Conservation (phyloP, 2,888 invertebrate genomes). For the Trichogramma evanescens region DNA sequence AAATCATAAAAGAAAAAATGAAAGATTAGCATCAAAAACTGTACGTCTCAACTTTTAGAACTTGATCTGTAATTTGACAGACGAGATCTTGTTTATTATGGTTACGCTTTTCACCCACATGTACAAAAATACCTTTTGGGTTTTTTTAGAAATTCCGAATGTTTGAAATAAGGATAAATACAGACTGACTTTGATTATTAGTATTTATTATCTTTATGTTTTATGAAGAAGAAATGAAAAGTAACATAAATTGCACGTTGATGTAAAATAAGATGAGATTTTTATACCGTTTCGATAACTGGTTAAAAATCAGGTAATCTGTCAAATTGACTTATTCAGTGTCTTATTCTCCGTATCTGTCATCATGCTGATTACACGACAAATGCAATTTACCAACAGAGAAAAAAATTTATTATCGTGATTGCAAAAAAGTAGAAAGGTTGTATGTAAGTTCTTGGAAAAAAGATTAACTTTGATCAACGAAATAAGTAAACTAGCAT, state of each 20-base stretch:
- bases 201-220: conserved; percentile 18
- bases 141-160: conserved; percentile 14
- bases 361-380: neutral
- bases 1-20: neutral
- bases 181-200: conserved; percentile 21
- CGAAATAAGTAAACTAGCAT: conserved; percentile 3
- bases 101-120: neutral
- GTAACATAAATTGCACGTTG: conserved; percentile 1
- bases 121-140: conserved; percentile 9
- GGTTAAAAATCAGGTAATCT: neutral
- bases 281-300: conserved; percentile 15
- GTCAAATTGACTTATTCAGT: conserved; percentile 5
- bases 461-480: conserved; percentile 9
- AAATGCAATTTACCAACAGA: neutral
- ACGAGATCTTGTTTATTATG: neutral
- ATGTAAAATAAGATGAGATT: conserved; percentile 1
- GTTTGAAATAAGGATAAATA: conserved; percentile 10
- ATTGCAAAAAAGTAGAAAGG: neutral
- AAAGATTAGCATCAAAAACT: neutral
- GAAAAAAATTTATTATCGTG: neutral
- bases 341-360: conserved; percentile 4
- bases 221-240: conserved; percentile 3
- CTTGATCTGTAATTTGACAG: neutral
- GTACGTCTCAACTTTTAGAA: neutral
- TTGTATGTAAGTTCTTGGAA: conserved; percentile 1